These are phyloP conservation scores for Hymenochirus boettgeri DNA, from an alignment of 2,113 vertebrate genomes.

Conservation along the genomic window DNA sequence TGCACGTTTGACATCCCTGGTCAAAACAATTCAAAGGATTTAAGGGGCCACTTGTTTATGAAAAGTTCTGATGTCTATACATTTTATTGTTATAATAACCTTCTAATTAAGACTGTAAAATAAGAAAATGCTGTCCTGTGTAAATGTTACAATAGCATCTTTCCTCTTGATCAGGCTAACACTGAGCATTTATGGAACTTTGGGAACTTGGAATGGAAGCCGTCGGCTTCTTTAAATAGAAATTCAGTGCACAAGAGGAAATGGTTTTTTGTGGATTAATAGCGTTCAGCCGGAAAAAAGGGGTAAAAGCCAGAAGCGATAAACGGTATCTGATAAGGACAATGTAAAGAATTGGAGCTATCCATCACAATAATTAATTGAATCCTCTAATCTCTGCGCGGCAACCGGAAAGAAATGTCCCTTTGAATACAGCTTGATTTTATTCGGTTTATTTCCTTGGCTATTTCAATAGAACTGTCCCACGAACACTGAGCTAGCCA, in stretches of 20 bases:
- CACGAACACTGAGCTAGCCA: background rate
- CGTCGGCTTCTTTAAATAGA: background rate
- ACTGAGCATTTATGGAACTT: background rate
- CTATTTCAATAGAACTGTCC: background rate
- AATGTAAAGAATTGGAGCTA: background rate
- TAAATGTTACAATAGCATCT: background rate
- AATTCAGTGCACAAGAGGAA: background rate
- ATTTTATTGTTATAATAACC: no score
- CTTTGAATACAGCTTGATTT: conserved; percentile 2
- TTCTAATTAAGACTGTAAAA: no score
- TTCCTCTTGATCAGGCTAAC: background rate
- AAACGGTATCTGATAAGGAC: conserved; percentile 19
- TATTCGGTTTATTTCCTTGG: conserved; percentile 4
- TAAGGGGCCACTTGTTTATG: no score
- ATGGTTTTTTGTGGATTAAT: background rate
- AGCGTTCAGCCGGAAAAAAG: background rate
- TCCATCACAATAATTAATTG: conserved; percentile 1
- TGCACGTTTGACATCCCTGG: no score
- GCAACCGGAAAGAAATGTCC: background rate
- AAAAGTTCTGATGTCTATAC: no score
- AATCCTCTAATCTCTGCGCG: conserved; percentile 13
- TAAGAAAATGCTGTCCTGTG: background rate
- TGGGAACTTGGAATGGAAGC: no score
- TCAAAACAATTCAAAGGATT: no score
- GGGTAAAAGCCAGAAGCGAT: conserved; percentile 11